Evolutionary conservation across 2,888 invertebrate genomes (phyloP).

Genomic region (Graphium colonna): DNA sequence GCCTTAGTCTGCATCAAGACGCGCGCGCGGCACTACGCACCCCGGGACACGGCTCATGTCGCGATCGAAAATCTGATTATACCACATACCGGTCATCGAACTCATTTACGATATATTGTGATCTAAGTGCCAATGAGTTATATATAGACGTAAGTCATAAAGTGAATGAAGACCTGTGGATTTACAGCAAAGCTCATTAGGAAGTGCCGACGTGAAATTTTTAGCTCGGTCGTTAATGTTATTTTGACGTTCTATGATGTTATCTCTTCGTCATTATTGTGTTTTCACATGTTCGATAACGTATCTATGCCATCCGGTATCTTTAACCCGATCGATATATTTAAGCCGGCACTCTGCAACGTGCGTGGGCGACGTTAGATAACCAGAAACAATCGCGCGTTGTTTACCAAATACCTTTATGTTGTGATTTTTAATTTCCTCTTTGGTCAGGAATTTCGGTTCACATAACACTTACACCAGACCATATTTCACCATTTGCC

Average conservation of each 20-base stretch:
- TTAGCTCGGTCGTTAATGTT: not conserved
- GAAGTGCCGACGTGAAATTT: conserved; percentile 11
- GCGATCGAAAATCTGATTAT: conserved; percentile 30
- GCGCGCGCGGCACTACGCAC: conserved; percentile 66
- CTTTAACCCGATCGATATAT: conserved; percentile 19
- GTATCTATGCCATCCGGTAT: conserved; percentile 18
- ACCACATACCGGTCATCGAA: conserved; percentile 35
- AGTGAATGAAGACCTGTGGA: conserved; percentile 15
- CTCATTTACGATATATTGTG: conserved; percentile 26
- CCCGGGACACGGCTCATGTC: conserved; percentile 36
- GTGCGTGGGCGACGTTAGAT: conserved; percentile 13
- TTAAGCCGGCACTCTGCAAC: not conserved
- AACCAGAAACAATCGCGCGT: not conserved
- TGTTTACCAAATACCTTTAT: conserved; percentile 9
- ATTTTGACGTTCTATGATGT: not conserved
- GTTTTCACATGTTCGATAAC: conserved; percentile 13
- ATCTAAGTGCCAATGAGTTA: not conserved
- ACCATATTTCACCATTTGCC: no score
- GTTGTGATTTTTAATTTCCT: not conserved
- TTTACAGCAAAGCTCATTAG: conserved; percentile 21
- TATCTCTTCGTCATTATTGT: not conserved
- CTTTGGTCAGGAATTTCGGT: not conserved
- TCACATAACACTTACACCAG: not conserved
- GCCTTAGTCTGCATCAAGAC: conserved; percentile 61
- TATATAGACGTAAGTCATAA: conserved; percentile 26